Evolutionary conservation across 1,140 invertebrate species (phyloP).

Genomic region (Thaumatotibia leucotreta): DNA sequence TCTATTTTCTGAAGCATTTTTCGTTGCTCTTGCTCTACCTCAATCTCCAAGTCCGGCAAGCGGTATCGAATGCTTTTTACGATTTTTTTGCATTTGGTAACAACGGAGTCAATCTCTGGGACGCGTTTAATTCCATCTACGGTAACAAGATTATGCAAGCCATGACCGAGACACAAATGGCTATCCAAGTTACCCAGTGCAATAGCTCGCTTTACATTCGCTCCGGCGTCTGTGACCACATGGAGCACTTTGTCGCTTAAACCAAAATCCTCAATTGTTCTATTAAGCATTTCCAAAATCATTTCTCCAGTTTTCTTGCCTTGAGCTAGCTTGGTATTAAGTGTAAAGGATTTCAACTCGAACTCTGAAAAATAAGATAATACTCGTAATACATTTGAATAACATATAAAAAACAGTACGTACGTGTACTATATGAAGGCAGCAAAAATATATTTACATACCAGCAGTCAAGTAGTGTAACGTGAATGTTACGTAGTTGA

Average conservation of each 20-base stretch:
- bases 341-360: neutral
- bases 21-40: neutral
- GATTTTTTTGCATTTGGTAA: neutral
- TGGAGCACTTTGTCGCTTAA: neutral
- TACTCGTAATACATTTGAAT: no score
- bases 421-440: no score
- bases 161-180: neutral
- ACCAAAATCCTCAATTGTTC: neutral
- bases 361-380: neutral
- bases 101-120: neutral
- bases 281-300: neutral
- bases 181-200: neutral
- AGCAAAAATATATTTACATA: neutral
- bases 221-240: neutral
- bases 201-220: neutral
- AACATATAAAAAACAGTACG: no score
- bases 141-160: neutral
- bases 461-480: neutral
- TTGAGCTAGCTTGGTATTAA: neutral
- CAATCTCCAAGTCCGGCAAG: neutral
- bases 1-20: neutral
- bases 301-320: neutral
- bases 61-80: neutral
- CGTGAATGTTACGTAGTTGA: constrained; percentile 7
- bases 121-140: neutral